Base-by-base conservation (phyloP, 1,140 invertebrate species). In the Panonychus citri region DNA sequence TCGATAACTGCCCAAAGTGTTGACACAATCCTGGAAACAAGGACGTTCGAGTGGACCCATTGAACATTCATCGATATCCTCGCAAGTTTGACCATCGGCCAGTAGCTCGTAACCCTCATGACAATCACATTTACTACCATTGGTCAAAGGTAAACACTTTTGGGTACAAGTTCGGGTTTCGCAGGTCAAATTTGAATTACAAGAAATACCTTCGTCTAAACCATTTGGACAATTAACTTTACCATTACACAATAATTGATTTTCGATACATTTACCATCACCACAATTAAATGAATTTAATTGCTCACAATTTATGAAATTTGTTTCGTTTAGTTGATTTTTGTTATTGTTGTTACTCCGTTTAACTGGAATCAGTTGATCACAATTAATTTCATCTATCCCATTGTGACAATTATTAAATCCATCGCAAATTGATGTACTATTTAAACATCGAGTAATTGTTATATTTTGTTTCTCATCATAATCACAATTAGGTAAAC, bases 31-130 rank as follows among this genome's bases (percentile, higher is more conserved):
- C 37, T 59, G 58, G 24, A 37, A n/a, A 42, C 58, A 59, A 13
- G 55, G 65, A 2, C 75, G 76, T 7, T n/a, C 10, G 8, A 46
- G n/a, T 46, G 43, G 42, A 17, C 3, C n/a, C 37, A 48, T 39
- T 5, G 0, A 3, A 50, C 58, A 59, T 53, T 59, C 58, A 37
- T 59, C 34, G 24, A 59, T 52, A 37, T 59, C 58, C 10, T 46
- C 26, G 37, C 58, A 59, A n/a, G 58, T 59, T 21, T 37, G 27
- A 0, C 48, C 54, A 56, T 59, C 58, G n/a, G 21, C 25, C 10
- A 30, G 48, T n/a, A 59, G 24, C 37, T 55, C 24, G n/a, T 57
- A 59, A 25, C 37, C 37, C n/a, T 54, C 53, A 40, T 2, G 2
- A 46, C 43, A 46, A 2, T 2, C 0, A n/a, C 43, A 46, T 46